Evolutionary conservation across 2,888 invertebrate species (phyloP), one percentile per base, ranked within the genome.

Genomic region (Dryobota labecula): DNA sequence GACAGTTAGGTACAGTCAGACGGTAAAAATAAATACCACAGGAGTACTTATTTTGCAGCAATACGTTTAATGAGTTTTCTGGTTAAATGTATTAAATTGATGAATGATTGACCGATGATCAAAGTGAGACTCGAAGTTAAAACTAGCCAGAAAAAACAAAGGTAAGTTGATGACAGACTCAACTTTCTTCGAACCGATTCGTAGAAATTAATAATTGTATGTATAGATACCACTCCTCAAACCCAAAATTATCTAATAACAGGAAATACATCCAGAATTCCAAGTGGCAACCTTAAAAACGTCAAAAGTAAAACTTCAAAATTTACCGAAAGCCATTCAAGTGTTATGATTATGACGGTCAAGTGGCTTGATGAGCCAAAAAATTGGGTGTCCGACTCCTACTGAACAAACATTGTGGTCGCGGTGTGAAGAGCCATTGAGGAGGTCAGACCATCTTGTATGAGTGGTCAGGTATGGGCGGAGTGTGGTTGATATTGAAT

Each of bases 291-390:
- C 72, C 68, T 75, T 83, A 71, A 76, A 49, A 62, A 38, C 41
- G 41, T 54, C 41, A 53, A 70, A 83, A 73, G 62, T 74, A 78
- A 84, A 76, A 61, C 74, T 57, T 69, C 33, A 47, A 56, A 81
- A 84, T 84, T 84, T 82, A 84, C 80, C 86, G 79, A 86, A 88
- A 82, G 81, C 79, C 84, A 87, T 78, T 90, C 82, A 78, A 92
- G 91, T 91, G 90, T 89, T 90, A 84, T 89, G 84, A 86, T 89
- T 90, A 84, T 89, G 85, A 87, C 76, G 83, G 83, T 86, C 82
- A 80, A 89, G 88, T 82, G 83, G 74, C 69, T 84, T 85, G 88
- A 86, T 86, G 86, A 84, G 82, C 82, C 77, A 85, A 84, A 86
- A 89, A 90, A 90, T 90, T 88, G 89, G 88, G 83, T 86, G 87